Base-by-base conservation (phyloP, 2,113 vertebrate genomes). In the Lagopus muta region DNA sequence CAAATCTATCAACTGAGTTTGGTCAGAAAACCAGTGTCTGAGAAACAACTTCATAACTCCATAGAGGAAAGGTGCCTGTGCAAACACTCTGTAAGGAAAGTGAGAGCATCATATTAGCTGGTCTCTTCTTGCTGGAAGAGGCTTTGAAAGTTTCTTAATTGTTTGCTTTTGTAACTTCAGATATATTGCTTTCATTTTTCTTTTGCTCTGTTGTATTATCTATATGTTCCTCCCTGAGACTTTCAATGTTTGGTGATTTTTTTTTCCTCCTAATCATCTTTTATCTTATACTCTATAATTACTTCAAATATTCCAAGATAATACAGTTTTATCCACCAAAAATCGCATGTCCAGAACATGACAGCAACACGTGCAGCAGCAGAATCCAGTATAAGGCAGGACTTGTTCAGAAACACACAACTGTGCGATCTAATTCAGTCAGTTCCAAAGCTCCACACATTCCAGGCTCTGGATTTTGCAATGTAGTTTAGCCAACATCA, bases 391-490 rank as follows among this genome's bases (percentile, higher is more conserved):
- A 11, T 40, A 72, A 67, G 32, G 57, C 25, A 74, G 55, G 24
- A 30, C 10, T 73, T 11, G 13, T 67, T 28, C 7, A 38, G 42
- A 48, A 77, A 67, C 9, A n/a, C 0, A 2, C 3, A 0, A 0
- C 11, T 62, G 34, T 21, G 9, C 20, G 47, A 11, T 58, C 18
- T 27, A 55, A 75, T 67, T 74, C 40, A 76, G 22, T 57, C 66
- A 76, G 14, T 40, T 50, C 16, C 30, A 69, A 60, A 65, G n/a
- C 13, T 74, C 32, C 40, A 17, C 10, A 10, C 0, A 0, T 55
- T 82, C 38, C 11, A 8, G 42, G 20, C 64, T 38, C 40, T 47
- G 25, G 2, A 4, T 57, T 92, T 40, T 84, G 61, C 54, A 40
- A 45, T 27, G 67, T 27, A 27, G 40, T 10, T 30, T 43, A 67